Percentiles rank a stretch among this genome's conserved stretches.
phyloP scores from a whole-genome alignment of 1,140 invertebrate species.

The Callitettix versicolor region DNA sequence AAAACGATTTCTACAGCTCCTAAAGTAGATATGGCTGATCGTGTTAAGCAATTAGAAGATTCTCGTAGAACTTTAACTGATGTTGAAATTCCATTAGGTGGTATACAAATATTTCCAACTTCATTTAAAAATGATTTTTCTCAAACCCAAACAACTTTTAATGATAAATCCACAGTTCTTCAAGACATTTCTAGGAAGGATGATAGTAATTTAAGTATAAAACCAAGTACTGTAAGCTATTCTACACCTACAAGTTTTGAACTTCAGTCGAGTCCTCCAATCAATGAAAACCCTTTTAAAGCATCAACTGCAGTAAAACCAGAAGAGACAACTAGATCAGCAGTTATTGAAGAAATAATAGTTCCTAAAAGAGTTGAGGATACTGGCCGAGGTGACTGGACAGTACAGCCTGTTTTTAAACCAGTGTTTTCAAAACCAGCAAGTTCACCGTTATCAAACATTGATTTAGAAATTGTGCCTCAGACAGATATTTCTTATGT shows the following conservation, averaged over 20 bases:
- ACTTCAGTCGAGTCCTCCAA: not conserved
- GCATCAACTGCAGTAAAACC: not conserved
- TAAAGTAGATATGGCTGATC: constrained; percentile 44
- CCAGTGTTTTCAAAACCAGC: no score
- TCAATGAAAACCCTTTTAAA: no score
- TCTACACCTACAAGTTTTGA: no score
- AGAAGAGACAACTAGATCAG: constrained; percentile 12
- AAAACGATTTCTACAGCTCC: constrained; percentile 33
- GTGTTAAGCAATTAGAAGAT: constrained; percentile 51
- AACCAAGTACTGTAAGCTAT: no score
- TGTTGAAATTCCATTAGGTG: constrained; percentile 48
- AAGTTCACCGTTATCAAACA: no score
- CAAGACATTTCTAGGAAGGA: not conserved
- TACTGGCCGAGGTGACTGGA: constrained; percentile 10
- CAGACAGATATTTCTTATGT: no score
- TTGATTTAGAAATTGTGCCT: no score
- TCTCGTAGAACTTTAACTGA: constrained; percentile 43
- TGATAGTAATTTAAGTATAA: not conserved
- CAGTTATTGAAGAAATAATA: constrained; percentile 19
- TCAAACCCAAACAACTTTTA: constrained; percentile 16
- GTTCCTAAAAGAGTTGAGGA: constrained; percentile 14
- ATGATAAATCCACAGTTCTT: not conserved
- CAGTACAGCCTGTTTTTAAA: not conserved
- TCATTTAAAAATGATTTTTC: constrained; percentile 27
- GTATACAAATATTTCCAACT: constrained; percentile 47